Evolutionary conservation across 64 coral and sea anemone species (phyloP).

Genomic region (Acropora yongei): DNA sequence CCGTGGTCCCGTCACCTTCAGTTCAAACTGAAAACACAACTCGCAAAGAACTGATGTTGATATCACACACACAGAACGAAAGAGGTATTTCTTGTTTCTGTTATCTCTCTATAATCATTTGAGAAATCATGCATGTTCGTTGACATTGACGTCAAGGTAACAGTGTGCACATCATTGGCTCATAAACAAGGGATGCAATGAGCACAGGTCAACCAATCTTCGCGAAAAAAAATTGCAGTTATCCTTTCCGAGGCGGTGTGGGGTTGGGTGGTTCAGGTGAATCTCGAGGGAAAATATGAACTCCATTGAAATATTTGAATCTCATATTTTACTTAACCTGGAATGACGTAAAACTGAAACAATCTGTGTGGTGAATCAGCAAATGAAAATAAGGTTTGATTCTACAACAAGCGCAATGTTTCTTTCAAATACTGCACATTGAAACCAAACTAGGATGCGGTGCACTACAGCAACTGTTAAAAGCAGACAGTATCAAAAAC

Average conservation of each 20-base stretch:
- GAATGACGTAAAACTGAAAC: no score
- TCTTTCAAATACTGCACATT: no score
- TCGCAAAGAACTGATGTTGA: neutral
- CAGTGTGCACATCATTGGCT: constrained; percentile 20
- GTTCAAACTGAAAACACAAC: neutral
- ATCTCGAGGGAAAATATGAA: neutral
- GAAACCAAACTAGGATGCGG: no score
- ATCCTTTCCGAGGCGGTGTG: no score
- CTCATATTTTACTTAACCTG: neutral
- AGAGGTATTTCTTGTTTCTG: neutral
- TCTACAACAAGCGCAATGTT: no score
- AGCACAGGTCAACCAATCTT: neutral
- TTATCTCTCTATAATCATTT: neutral
- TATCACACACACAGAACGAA: neutral
- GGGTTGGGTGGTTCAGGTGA: no score
- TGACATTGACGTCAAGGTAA: constrained; percentile 53
- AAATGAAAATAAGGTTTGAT: no score
- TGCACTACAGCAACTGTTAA: no score
- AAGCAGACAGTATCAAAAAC: no score
- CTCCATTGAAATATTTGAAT: neutral
- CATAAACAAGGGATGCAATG: neutral
- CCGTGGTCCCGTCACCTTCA: neutral
- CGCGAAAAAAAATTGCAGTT: no score
- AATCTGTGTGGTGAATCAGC: no score
- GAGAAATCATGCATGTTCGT: neutral